Evolutionary conservation across 2,113 vertebrate species (phyloP), one percentile per base, ranked within the genome.

Genomic region (Speoplatyrhinus poulsoni): DNA sequence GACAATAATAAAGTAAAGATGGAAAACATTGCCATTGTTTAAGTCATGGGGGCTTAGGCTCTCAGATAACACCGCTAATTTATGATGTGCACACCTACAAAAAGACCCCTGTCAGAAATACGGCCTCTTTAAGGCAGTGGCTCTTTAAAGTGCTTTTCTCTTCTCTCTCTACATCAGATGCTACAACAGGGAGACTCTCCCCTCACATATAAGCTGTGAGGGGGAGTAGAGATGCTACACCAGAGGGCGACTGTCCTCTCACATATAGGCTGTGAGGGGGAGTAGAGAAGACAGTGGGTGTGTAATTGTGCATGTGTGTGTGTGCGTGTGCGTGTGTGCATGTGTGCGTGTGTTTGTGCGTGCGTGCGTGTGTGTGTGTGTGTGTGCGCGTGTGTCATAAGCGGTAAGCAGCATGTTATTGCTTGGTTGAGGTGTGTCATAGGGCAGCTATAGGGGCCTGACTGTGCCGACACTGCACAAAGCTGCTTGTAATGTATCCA

Each of bases 11-110:
- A 50, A 32, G 47, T 50, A 8, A 50, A 26, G 47, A 63, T 32
- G 46, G 17, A 63, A 47, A 49, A 63, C 46, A 78, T 60, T 67
- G 59, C 67, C 79, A 71, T 67, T 50, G 48, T 69, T 46, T 77
- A 70, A 83, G 75, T 80, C 65, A 26, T 70, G 17, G 7, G 6
- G 77, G 57, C 54, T 47, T 41, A 12, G 70, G 65, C 69, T 60
- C 64, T 73, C 80, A 69, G n/a, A 61, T 73, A 16, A 69, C 53
- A 16, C 65, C 26, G 36, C 69, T 36, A 60, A 77, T 72, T 73
- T 75, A 75, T 67, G 70, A 82, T 74, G 65, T 79, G 69, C 19
- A 26, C 10, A 60, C 4, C 11, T 19, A 17, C 11, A 48, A 60
- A 11, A 41, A 15, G 32, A 8, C 10, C 19, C 36, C 47, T 52